A percentile compares a stretch with the other conserved stretches of the same genome.
Evolutionary conservation across 1,140 invertebrate genomes (phyloP).

Genomic region (Argopecten irradians): DNA sequence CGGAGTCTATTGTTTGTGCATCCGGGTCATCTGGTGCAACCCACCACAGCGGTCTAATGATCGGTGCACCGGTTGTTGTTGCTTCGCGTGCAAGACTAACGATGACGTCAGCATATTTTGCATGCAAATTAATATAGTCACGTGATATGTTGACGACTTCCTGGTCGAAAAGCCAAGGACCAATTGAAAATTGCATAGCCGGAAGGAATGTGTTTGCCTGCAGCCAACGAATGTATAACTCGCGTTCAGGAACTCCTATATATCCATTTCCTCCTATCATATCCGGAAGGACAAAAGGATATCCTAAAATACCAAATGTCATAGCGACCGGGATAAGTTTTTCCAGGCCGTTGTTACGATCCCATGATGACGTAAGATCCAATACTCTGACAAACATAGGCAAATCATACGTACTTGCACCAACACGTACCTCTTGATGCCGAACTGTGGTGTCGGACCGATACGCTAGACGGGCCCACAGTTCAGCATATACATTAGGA

Average conservation of each 20-base stretch:
- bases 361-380: constrained; percentile 91
- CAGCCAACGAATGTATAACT: constrained; percentile 93
- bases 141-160: constrained; percentile 83
- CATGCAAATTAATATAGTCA: constrained; percentile 84
- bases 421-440: constrained; percentile 86
- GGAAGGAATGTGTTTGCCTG: constrained; percentile 92
- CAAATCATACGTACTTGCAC: constrained; percentile 86
- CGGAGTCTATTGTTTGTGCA: constrained; percentile 87
- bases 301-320: constrained; percentile 90
- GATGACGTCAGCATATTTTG: constrained; percentile 77
- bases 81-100: constrained; percentile 58
- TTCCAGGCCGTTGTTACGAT: constrained; percentile 87
- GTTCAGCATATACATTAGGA: constrained; percentile 69
- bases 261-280: constrained; percentile 95
- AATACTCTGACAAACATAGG: constrained; percentile 92
- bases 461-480: constrained; percentile 74
- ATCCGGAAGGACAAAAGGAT: constrained; percentile 91
- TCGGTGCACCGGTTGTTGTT: constrained; percentile 63
- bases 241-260: constrained; percentile 81
- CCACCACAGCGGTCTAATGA: constrained; percentile 94
- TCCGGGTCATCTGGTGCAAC: constrained; percentile 88
- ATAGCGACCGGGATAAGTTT: constrained; percentile 89
- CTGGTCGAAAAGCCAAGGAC: constrained; percentile 90
- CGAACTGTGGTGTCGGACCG: constrained; percentile 81
- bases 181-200: constrained; percentile 90